Percentiles rank a stretch among this genome's conserved stretches.
phyloP scores from a whole-genome alignment of 2,888 invertebrate genomes.

The Chymomyza amoena region DNA sequence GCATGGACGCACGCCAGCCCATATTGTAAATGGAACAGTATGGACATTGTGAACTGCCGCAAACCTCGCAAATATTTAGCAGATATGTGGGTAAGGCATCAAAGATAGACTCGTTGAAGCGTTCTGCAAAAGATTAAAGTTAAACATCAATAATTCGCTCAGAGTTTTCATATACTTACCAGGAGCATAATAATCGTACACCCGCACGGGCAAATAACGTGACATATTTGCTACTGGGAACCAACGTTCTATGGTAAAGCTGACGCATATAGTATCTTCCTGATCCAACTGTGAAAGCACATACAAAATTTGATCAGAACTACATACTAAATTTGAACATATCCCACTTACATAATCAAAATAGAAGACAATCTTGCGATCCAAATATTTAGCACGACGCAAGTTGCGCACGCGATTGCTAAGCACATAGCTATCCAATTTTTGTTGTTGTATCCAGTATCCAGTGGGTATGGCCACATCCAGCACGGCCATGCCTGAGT shows the following conservation, averaged over 20 bases:
- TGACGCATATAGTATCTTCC: conserved; percentile 92
- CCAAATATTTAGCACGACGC: conserved; percentile 89
- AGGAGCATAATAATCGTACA: conserved; percentile 98
- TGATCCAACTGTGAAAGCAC: conserved; percentile 84
- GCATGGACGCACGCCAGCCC: conserved; percentile 75
- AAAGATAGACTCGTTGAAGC: conserved; percentile 94
- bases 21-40: conserved; percentile 92
- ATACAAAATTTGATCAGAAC: neutral
- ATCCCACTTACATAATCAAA: conserved; percentile 90
- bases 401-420: conserved; percentile 89
- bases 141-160: neutral
- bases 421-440: conserved; percentile 90
- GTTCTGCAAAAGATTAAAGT: conserved; percentile 82
- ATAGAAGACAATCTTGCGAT: conserved; percentile 92
- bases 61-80: conserved; percentile 95
- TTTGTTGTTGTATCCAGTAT: conserved; percentile 94
- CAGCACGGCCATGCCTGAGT: conserved; percentile 92
- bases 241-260: conserved; percentile 96
- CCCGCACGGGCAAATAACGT: conserved; percentile 90
- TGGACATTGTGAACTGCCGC: conserved; percentile 95
- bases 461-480: conserved; percentile 94
- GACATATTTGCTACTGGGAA: conserved; percentile 98
- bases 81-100: conserved; percentile 91
- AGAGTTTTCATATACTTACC: conserved; percentile 81
- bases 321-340: neutral